phyloP scores from a whole-genome alignment of 2,888 invertebrate species.

The Quadriops clusia region DNA sequence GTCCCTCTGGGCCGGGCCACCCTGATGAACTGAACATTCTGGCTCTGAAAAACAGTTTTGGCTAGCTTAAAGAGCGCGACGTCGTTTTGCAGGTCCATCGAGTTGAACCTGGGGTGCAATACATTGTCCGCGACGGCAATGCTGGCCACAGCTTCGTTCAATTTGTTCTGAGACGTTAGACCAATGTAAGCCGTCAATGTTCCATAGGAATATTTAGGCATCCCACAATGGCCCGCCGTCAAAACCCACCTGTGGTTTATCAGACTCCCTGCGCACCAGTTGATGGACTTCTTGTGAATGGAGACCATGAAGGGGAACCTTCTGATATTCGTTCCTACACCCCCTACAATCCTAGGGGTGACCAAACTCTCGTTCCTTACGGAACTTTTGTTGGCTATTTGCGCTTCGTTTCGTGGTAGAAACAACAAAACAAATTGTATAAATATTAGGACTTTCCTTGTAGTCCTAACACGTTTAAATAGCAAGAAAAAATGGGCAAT shows the following conservation, averaged over 20 bases:
- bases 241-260: slow-evolving; percentile 3
- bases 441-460: too few species aligned
- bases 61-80: slow-evolving; percentile 2
- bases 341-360: too few species aligned
- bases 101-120: not conserved
- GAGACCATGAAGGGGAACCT: slow-evolving; percentile 2
- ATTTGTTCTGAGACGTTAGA: too few species aligned
- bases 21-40: too few species aligned
- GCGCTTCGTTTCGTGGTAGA: too few species aligned
- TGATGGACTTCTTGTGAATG: not conserved
- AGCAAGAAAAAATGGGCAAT: too few species aligned
- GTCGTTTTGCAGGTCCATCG: not conserved
- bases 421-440: too few species aligned
- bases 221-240: slow-evolving; percentile 5
- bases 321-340: not conserved
- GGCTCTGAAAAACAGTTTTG: too few species aligned
- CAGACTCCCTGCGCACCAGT: slow-evolving; percentile 2
- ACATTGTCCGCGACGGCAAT: not conserved
- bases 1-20: too few species aligned
- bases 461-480: too few species aligned
- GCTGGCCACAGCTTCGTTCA: not conserved
- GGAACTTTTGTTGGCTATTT: too few species aligned
- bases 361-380: too few species aligned
- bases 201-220: not conserved
- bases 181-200: not conserved